Evolutionary conservation across 2,888 invertebrate genomes (phyloP).

Genomic region (Caenorhabditis macrosperma): DNA sequence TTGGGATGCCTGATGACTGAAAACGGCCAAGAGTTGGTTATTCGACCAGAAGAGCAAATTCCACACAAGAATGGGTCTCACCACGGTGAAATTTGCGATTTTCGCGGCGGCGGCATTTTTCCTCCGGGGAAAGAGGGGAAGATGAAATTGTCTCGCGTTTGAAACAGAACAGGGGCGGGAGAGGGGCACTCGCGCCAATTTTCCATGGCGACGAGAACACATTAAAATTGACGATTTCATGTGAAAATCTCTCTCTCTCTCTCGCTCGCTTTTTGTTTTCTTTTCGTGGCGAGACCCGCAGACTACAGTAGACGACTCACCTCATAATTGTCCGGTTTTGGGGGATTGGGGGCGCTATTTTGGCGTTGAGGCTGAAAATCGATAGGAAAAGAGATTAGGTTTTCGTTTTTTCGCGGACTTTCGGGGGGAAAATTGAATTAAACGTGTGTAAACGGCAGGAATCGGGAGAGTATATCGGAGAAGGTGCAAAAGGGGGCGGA

Average conservation of each 20-base stretch:
- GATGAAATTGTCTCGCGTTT: too few relatives aligned
- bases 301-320: too few relatives aligned
- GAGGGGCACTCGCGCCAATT: background rate
- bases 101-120: too few relatives aligned
- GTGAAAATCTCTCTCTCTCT: background rate
- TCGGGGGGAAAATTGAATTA: background rate
- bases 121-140: too few relatives aligned
- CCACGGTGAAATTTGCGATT: background rate
- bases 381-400: constrained; percentile 1
- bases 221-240: constrained; percentile 22
- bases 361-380: constrained; percentile 18
- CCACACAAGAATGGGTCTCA: background rate
- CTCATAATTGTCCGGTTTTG: constrained; percentile 43
- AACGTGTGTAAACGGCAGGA: background rate
- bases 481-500: too few relatives aligned
- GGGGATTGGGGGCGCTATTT: constrained; percentile 37
- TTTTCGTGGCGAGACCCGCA: constrained; percentile 7
- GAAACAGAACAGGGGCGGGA: too few relatives aligned
- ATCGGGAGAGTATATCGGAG: too few relatives aligned
- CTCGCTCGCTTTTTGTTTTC: too few relatives aligned
- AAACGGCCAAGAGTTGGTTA: background rate
- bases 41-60: background rate
- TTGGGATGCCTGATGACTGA: constrained; percentile 55
- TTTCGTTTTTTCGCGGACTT: too few relatives aligned
- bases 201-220: constrained; percentile 26